Base-by-base conservation (phyloP, 1,140 invertebrate species). In the Cydia pomonella region DNA sequence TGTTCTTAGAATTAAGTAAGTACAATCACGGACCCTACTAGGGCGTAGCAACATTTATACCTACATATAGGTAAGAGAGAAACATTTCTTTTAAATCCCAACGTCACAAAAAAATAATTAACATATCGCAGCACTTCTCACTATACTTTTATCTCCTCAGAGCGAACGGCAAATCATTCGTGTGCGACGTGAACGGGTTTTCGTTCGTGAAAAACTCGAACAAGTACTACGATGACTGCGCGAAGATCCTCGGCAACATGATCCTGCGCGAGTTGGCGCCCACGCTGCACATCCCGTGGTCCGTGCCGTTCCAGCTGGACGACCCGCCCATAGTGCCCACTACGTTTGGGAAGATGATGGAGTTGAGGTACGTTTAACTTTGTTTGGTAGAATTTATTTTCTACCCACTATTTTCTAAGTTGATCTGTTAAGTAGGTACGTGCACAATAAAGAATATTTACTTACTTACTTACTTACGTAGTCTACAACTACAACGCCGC, bases 301-400 rank as follows among this genome's bases (percentile, higher is more conserved):
- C 97, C 21, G 97, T 99, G 82, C 98, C 98, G 13, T 99, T 99
- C 89, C 98, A 99, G 87, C 91, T 99, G 72, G 99, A 99, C 89
- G 99, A 99, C 94, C 98, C 99, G 0, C 99, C 99, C 13, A 98
- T 99, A 79, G 99, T 99, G 16, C 99, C 99, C 3, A 99, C 99
- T 4, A 99, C 99, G 1, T 99, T 99, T 89, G 99, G 99, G 9
- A 99, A 99, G 94, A 99, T 99, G 98, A 99, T 99, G 99, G 99
- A 99, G 91, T 93, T 99, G 71, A 94, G 99, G 29, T 53, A 6
- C 2, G n/a, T n/a, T 50, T 44, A n/a, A 33, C 29, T 6, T n/a
- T 47, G 16, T 47, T 47, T n/a, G 16, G 1, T 47, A 47, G 44
- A 16, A 5, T n/a, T 47, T 13, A n/a, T n/a, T n/a, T n/a, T n/a